Evolutionary conservation across 2,888 invertebrate species (phyloP), one percentile per base, ranked within the genome.

Genomic region (Drosophila paramelanica): DNA sequence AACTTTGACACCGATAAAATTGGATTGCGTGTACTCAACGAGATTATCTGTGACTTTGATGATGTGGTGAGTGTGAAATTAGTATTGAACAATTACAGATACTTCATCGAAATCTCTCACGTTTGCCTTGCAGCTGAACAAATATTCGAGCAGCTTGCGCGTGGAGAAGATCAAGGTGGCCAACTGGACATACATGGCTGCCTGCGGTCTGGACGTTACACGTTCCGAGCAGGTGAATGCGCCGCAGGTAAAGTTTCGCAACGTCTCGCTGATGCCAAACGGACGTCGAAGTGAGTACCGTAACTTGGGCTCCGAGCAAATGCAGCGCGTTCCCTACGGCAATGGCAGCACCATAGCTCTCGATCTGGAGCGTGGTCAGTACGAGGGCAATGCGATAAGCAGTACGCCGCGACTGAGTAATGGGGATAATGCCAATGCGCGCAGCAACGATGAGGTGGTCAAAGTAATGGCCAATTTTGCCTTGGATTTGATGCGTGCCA

Each of bases 161-260:
- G 96, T 99, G 8, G 99, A 99, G 92, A 99, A 99, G 93, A 99
- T 99, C 38, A 99, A 99, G 93, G 96, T 99, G 59, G 98, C 98
- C 49, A 98, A 98, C 67, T 97, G 97, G 94, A 98, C 98, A 0
- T 99, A 98, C 88, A 98, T 99, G 98, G 98, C 98, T 2, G 98
- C 98, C 1, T 97, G 97, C 88, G 99, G 99, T 0, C 93, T 99
- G 50, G 96, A 96, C 81, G 95, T 96, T 0, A 95, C 94, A 33
- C 93, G 95, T 53, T 94, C 95, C 62, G 92, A 92, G 70, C 95
- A 95, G 2, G 92, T 93, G 0, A 93, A 93, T 47, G 87, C 89
- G 0, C 88, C 90, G 5, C 89, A 85, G 33, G 77, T 88, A 27
- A 89, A 84, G 52, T 90, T 81, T 31, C 89, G 91, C 2, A 90